These are phyloP conservation scores for Netelia melanura DNA, from an alignment of 2,888 invertebrate species.

Conservation along the genomic window DNA sequence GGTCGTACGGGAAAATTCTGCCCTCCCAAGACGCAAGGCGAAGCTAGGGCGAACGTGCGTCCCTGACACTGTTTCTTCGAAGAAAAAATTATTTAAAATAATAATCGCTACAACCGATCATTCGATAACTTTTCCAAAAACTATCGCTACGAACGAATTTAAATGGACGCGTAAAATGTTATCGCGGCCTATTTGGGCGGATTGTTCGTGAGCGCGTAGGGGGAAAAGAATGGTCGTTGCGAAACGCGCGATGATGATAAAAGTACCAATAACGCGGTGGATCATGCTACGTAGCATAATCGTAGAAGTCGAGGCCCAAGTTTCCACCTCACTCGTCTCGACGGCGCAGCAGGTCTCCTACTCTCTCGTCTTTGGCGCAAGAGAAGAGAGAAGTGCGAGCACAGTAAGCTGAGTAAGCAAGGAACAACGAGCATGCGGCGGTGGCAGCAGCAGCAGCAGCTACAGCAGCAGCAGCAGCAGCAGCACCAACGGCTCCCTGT, in stretches of 20 bases:
- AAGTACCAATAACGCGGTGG: not conserved
- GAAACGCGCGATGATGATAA: not conserved
- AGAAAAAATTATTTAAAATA: too few relatives aligned
- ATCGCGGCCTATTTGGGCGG: too few relatives aligned
- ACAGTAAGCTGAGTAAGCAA: slow-evolving; percentile 71
- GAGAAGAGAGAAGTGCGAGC: slow-evolving; percentile 64
- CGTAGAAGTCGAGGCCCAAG: slow-evolving; percentile 39
- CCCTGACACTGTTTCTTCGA: too few relatives aligned
- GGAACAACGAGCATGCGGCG: slow-evolving; percentile 67
- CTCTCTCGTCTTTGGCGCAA: slow-evolving; percentile 53
- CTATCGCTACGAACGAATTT: too few relatives aligned
- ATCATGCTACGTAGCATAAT: not conserved
- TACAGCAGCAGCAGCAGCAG: slow-evolving; percentile 33
- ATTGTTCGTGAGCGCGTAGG: too few relatives aligned
- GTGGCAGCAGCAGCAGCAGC: slow-evolving; percentile 31
- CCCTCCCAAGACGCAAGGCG: too few relatives aligned
- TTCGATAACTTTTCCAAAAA: too few relatives aligned
- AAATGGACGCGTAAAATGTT: too few relatives aligned
- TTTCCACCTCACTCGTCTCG: slow-evolving; percentile 64
- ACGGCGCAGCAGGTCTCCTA: slow-evolving; percentile 57
- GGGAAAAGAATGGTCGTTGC: too few relatives aligned
- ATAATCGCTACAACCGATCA: too few relatives aligned
- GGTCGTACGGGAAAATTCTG: too few relatives aligned
- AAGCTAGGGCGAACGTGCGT: too few relatives aligned
- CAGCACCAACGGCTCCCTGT: slow-evolving; percentile 61